phyloP scores from a whole-genome alignment of 2,888 invertebrate species.

The Uropetala carovei region DNA sequence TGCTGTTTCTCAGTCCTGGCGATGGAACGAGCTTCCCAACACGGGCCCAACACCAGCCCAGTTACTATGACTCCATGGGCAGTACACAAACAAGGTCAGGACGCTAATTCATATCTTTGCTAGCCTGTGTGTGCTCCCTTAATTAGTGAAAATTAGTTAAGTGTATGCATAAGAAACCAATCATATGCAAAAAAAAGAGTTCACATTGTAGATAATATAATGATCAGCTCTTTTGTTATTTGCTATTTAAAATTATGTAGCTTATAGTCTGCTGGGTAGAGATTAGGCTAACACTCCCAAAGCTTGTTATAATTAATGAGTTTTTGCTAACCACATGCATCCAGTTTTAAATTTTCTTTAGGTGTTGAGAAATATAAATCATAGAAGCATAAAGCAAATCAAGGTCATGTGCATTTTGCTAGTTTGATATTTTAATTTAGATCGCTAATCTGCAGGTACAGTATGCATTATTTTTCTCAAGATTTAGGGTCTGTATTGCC shows the following conservation, averaged over 20 bases:
- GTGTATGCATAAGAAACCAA: constrained; percentile 48
- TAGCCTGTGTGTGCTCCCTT: constrained; percentile 57
- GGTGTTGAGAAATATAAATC: neutral
- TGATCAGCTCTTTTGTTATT: constrained; percentile 47
- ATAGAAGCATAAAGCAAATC: constrained; percentile 24
- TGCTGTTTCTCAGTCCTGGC: constrained; percentile 84
- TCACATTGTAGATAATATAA: constrained; percentile 10
- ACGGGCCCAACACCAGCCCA: constrained; percentile 83
- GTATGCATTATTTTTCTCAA: constrained; percentile 36
- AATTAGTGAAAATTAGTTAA: constrained; percentile 44
- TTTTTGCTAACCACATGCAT: constrained; percentile 47
- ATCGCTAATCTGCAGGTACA: constrained; percentile 20
- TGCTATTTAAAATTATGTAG: constrained; percentile 33
- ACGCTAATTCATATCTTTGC: constrained; percentile 67
- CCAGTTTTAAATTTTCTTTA: constrained; percentile 40
- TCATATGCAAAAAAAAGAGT: neutral
- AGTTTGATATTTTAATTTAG: constrained; percentile 15
- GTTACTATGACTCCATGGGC: constrained; percentile 93
- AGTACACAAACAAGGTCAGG: constrained; percentile 90
- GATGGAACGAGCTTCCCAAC: constrained; percentile 92
- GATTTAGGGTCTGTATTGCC: neutral
- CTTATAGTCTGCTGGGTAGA: constrained; percentile 60
- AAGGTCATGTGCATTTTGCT: constrained; percentile 24
- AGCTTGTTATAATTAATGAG: constrained; percentile 41
- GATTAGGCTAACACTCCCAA: constrained; percentile 50